A percentile compares a stretch with the other conserved stretches of the same genome.
Conservation (phyloP, 2,797 vertebrate species). For the Pygocentrus nattereri region DNA sequence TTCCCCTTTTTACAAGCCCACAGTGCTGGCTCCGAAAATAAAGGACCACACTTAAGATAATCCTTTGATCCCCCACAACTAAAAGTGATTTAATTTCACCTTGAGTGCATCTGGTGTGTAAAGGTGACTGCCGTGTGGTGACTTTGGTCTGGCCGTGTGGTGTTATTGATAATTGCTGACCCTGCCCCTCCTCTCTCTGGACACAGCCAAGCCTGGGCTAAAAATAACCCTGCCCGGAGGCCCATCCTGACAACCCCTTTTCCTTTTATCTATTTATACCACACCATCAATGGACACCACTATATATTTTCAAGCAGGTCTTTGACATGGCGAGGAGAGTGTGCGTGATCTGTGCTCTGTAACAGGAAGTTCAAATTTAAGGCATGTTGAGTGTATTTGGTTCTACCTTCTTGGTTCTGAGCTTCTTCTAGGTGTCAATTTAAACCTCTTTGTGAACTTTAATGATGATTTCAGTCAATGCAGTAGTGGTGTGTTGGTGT, state of each 20-base stretch:
- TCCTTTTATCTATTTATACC: slow-evolving; percentile 76
- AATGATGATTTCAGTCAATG: too few species aligned
- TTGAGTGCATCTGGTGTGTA: slow-evolving; percentile 64
- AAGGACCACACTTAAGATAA: slow-evolving; percentile 61
- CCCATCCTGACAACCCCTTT: slow-evolving; percentile 58
- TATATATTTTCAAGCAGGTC: slow-evolving; percentile 71
- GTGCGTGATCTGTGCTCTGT: slow-evolving; percentile 34
- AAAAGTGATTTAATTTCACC: slow-evolving; percentile 76
- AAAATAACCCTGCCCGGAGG: slow-evolving; percentile 70
- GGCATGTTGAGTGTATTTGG: slow-evolving; percentile 18
- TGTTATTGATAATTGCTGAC: slow-evolving; percentile 71
- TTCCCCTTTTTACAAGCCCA: slow-evolving; percentile 68
- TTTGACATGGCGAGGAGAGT: slow-evolving; percentile 62
- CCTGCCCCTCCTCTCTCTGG: slow-evolving; percentile 60
- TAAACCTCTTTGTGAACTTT: too few species aligned
- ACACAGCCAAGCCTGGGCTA: slow-evolving; percentile 65
- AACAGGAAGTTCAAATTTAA: slow-evolving; percentile 30
- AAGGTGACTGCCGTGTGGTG: slow-evolving; percentile 57
- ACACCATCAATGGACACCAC: slow-evolving; percentile 70
- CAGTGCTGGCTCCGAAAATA: slow-evolving; percentile 69
- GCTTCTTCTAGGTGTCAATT: neutral
- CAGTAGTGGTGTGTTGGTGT: too few species aligned
- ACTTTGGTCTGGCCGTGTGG: slow-evolving; percentile 67
- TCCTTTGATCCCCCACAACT: slow-evolving; percentile 70
- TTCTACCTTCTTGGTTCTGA: neutral